A percentile compares a stretch with the other conserved stretches of the same genome.
These are phyloP conservation scores for Bombus polaris DNA, from an alignment of 1,140 invertebrate species.

Conservation along the genomic window DNA sequence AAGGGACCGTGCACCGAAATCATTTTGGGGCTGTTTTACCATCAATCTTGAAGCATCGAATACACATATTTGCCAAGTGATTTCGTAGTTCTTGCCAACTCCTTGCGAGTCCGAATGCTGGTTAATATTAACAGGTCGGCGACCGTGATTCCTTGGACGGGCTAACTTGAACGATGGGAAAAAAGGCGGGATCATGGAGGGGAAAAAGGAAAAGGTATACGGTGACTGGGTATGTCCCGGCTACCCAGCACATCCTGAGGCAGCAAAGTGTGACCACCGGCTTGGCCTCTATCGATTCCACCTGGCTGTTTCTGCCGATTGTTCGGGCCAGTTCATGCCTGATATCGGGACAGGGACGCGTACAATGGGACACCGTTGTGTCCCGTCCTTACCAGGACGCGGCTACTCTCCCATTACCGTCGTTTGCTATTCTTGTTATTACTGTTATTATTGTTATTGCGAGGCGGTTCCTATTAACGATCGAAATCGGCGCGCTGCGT, in stretches of 20 bases:
- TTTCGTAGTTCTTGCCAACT: too few relatives aligned
- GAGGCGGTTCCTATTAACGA: constrained; percentile 61
- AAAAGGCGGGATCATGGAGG: not conserved
- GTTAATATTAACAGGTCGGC: constrained; percentile 27
- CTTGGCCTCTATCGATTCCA: constrained; percentile 53
- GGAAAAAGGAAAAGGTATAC: constrained; percentile 19
- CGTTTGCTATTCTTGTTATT: constrained; percentile 59
- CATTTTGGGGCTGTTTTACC: too few relatives aligned
- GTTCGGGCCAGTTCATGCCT: constrained; percentile 69
- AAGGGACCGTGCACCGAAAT: too few relatives aligned
- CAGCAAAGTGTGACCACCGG: constrained; percentile 63
- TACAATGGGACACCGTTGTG: constrained; percentile 65
- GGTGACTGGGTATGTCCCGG: constrained; percentile 25
- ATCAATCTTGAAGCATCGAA: too few relatives aligned
- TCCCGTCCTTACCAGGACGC: constrained; percentile 53
- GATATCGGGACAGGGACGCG: constrained; percentile 56
- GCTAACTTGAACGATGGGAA: constrained; percentile 1
- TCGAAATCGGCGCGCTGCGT: constrained; percentile 48
- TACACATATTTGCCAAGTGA: too few relatives aligned
- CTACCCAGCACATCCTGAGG: constrained; percentile 34
- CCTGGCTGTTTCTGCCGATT: constrained; percentile 62
- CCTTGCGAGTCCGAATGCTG: not conserved
- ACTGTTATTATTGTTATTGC: constrained; percentile 57
- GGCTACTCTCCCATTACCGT: constrained; percentile 61
- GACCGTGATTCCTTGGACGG: constrained; percentile 32